phyloP scores from a whole-genome alignment of 2,113 vertebrate species.

The Xiphorhynchus elegans region DNA sequence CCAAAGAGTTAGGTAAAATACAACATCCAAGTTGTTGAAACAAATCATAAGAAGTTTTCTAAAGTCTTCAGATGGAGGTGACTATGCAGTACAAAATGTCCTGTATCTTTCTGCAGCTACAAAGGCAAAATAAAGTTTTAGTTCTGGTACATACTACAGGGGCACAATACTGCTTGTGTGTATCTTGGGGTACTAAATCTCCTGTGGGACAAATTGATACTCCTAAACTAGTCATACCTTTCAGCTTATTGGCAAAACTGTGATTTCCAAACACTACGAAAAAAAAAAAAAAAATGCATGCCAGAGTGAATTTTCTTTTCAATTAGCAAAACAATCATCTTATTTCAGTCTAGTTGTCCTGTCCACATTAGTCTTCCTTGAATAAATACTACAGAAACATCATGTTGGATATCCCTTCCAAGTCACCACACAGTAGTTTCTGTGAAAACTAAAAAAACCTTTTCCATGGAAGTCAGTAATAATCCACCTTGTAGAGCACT shows the following conservation, averaged over 20 bases:
- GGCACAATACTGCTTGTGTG: neutral
- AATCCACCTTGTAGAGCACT: neutral
- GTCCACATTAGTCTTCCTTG: neutral
- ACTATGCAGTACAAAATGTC: neutral
- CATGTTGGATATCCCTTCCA: neutral
- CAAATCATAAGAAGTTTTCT: neutral
- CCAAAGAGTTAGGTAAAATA: neutral
- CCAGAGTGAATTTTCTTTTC: neutral
- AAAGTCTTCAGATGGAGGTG: neutral
- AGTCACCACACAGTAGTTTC: neutral
- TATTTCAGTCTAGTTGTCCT: neutral
- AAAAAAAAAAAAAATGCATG: neutral
- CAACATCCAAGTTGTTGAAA: neutral
- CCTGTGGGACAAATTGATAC: neutral
- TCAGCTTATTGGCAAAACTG: neutral
- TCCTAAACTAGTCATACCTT: neutral
- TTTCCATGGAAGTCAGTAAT: rapidly evolving
- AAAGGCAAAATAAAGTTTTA: neutral
- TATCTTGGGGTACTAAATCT: neutral
- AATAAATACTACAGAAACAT: neutral
- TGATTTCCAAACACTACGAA: neutral
- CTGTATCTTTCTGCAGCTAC: neutral
- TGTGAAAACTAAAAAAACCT: neutral
- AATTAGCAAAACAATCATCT: neutral
- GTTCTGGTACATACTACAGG: neutral